Conservation (phyloP, 23 tunicate genomes). For the Ascidia mentula region DNA sequence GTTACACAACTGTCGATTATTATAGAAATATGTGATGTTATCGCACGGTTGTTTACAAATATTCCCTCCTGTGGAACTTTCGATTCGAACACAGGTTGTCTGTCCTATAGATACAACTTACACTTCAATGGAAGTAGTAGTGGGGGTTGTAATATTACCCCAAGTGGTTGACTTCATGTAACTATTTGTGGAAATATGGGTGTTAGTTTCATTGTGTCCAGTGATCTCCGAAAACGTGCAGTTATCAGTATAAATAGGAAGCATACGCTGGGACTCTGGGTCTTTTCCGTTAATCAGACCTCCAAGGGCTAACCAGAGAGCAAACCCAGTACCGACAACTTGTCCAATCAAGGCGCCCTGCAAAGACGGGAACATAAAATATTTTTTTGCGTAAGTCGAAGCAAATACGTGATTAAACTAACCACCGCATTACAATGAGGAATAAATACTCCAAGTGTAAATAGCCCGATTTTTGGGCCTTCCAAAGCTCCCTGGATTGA, state of each 20-base stretch:
- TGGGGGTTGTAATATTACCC: too few relatives aligned
- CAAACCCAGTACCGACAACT: slow-evolving; percentile 14
- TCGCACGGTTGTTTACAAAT: too few relatives aligned
- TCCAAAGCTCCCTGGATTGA: slow-evolving; percentile 21
- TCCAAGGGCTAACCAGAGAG: slow-evolving; percentile 29
- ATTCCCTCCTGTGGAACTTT: too few relatives aligned
- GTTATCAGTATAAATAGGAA: slow-evolving; percentile 22
- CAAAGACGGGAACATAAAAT: background rate
- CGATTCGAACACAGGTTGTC: too few relatives aligned
- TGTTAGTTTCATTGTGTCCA: too few relatives aligned
- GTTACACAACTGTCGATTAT: too few relatives aligned
- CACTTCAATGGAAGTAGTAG: too few relatives aligned
- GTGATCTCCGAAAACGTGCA: background rate
- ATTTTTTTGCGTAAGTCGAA: background rate
- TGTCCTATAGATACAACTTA: too few relatives aligned
- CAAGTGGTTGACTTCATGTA: too few relatives aligned
- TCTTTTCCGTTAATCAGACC: slow-evolving; percentile 14
- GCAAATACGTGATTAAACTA: too few relatives aligned
- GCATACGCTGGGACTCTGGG: slow-evolving; percentile 2
- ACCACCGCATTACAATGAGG: slow-evolving; percentile 39
- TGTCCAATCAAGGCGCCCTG: slow-evolving; percentile 50
- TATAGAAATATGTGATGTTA: too few relatives aligned
- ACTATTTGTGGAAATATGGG: too few relatives aligned
- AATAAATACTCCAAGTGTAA: slow-evolving; percentile 49
- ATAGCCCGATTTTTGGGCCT: slow-evolving; percentile 46